phyloP scores from a whole-genome alignment of 2,113 vertebrate genomes.

The Rostratula benghalensis region DNA sequence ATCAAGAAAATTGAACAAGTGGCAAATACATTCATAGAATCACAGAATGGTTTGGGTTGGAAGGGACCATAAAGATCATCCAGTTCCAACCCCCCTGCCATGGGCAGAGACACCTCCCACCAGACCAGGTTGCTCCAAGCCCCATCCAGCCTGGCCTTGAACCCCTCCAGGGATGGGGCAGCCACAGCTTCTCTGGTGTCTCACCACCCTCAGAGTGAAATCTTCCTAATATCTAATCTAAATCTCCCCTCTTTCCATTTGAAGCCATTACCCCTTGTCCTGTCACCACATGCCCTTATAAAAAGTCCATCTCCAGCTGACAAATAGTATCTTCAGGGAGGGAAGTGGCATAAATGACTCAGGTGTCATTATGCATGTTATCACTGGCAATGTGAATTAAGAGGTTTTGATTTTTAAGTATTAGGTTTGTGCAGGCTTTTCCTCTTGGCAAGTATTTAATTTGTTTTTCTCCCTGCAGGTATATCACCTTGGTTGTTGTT shows the following conservation, averaged over 20 bases:
- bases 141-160: neutral
- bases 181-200: neutral
- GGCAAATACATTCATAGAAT: neutral
- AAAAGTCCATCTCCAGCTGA: neutral
- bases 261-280: neutral
- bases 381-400: neutral
- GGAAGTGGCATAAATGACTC: neutral
- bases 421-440: neutral
- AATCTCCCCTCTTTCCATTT: neutral
- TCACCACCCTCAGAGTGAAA: neutral
- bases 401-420: neutral
- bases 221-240: neutral
- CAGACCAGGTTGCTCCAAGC: neutral
- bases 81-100: neutral
- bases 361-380: neutral
- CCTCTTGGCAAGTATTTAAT: neutral
- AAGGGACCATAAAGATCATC: neutral
- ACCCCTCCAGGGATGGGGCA: neutral
- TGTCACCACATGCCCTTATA: neutral
- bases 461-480: neutral
- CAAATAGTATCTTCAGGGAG: neutral
- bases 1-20: neutral
- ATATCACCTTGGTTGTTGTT: conserved; percentile 18
- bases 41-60: neutral
- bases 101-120: neutral